Percentiles rank a stretch among this genome's conserved stretches.
phyloP scores from a whole-genome alignment of 1,140 invertebrate species.

The Cylas formicarius region DNA sequence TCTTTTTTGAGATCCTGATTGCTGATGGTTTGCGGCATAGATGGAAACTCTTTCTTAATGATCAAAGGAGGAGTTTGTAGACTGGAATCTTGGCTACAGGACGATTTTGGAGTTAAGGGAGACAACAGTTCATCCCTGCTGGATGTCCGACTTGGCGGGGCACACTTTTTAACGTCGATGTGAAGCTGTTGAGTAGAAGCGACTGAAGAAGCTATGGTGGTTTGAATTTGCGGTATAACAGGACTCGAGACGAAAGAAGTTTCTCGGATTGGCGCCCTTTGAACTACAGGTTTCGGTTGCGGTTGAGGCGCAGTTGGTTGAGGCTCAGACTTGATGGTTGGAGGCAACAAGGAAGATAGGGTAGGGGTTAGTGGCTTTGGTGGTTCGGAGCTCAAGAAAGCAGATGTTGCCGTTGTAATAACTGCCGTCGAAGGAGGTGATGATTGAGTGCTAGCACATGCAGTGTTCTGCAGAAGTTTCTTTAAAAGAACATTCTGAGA shows the following conservation, averaged over 20 bases:
- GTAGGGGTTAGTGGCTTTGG: conserved; percentile 63
- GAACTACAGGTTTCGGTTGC: conserved; percentile 10
- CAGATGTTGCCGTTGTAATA: conserved; percentile 46
- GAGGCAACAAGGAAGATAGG: conserved; percentile 43
- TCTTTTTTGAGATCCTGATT: conserved; percentile 51
- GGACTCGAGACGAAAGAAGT: conserved; percentile 50
- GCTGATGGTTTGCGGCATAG: conserved; percentile 13
- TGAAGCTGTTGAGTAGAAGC: conserved; percentile 34
- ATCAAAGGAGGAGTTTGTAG: conserved; percentile 37
- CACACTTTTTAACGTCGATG: conserved; percentile 38
- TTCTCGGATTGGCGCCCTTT: conserved; percentile 44
- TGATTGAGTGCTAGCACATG: conserved; percentile 50
- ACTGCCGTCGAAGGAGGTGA: conserved; percentile 43
- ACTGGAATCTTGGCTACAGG: conserved; percentile 39
- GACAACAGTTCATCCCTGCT: conserved; percentile 41
- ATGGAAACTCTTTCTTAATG: conserved; percentile 32
- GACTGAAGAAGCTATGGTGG: conserved; percentile 10
- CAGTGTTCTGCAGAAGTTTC: conserved; percentile 81
- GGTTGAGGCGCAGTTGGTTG: conserved; percentile 21
- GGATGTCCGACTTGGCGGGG: conserved; percentile 36
- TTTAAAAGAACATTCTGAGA: conserved; percentile 86
- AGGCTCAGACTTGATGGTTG: conserved; percentile 36
- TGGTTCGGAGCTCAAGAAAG: conserved; percentile 62
- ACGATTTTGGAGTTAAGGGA: conserved; percentile 38
- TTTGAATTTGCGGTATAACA: conserved; percentile 24